Base-by-base conservation (phyloP, 2,113 vertebrate genomes). In the Sigmodon hispidus region DNA sequence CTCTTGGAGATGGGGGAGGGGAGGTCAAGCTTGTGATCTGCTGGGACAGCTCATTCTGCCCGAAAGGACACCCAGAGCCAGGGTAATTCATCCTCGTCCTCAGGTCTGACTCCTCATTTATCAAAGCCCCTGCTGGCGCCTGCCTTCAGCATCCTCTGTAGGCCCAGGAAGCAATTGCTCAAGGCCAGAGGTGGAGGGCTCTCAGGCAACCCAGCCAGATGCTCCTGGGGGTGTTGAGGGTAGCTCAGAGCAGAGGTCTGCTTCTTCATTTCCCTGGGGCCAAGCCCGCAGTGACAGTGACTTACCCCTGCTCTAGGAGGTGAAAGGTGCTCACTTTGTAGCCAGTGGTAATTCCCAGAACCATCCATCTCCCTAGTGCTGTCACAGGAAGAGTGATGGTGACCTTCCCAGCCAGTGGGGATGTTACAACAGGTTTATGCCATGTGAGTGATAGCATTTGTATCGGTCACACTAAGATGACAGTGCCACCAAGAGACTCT, bases 241-340 rank as follows among this genome's bases (percentile, higher is more conserved):
- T 1, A 10, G 93, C 77, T 86, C 3, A 1, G 90, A 61, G 69
- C 87, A 75, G 21, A 92, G 93, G 94, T 91, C 96, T 92, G 75
- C 79, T 11, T 45, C 95, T 77, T 87, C 90, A 90, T 96, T 75
- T 96, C 96, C 95, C 96, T 12, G 6, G 79, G 87, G 93, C 29
- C 2, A 0, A 45, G 89, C 91, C 24, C 0, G 1, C 0, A 2
- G 48, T 69, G 94, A 89, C 96, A 76, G 94, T 43, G 91, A 91
- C 81, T 95, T 85, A 96, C 87, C 91, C 92, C 59, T 3, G 5
- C 63, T 55, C 75, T 79, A 10, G 0, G 91, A 93, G 96, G 97
- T 94, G 91, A 96, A 85, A 95, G 94, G 92, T 91, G 86, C 57
- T 89, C 81, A 34, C 89, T 89, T 76, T 9, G 92, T 91, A 95